Percentiles rank a stretch among this genome's conserved stretches.
Conservation (phyloP, 2,888 invertebrate genomes). For the Seladonia tumulorum region DNA sequence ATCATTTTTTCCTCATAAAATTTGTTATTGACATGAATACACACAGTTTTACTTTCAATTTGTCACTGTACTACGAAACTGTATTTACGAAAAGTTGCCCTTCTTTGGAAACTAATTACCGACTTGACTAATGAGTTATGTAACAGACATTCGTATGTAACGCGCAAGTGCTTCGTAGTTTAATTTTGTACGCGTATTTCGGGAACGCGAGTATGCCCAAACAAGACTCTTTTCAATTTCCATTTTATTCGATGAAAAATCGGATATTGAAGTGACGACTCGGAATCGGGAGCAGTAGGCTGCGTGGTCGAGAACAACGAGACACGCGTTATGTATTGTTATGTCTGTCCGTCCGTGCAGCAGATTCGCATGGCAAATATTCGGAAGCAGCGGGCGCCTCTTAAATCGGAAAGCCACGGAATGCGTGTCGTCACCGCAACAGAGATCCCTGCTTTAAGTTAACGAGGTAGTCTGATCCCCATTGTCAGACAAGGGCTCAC, state of each 20-base stretch:
- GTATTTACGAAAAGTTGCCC: too few relatives aligned
- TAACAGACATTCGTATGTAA: too few relatives aligned
- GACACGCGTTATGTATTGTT: slow-evolving; percentile 45
- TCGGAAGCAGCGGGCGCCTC: slow-evolving; percentile 7
- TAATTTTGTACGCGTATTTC: too few relatives aligned
- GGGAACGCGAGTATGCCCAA: too few relatives aligned
- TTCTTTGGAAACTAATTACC: too few relatives aligned
- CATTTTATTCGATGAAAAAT: not conserved
- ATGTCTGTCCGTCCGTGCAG: slow-evolving; percentile 39
- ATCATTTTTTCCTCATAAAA: too few relatives aligned
- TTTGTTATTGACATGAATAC: too few relatives aligned
- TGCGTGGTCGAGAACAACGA: slow-evolving; percentile 8
- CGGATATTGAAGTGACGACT: not conserved
- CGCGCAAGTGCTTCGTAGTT: too few relatives aligned
- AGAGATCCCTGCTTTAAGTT: slow-evolving; percentile 26
- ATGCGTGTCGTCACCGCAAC: slow-evolving; percentile 30
- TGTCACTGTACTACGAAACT: too few relatives aligned
- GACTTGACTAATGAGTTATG: too few relatives aligned
- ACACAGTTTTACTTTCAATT: too few relatives aligned
- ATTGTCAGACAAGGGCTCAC: not conserved
- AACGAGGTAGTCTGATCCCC: slow-evolving; percentile 33
- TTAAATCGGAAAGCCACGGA: slow-evolving; percentile 34
- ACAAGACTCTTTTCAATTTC: not conserved
- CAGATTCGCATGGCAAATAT: slow-evolving; percentile 30
- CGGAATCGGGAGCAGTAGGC: not conserved